Evolutionary conservation across 2,888 invertebrate species (phyloP).

Genomic region (Acronicta psi): DNA sequence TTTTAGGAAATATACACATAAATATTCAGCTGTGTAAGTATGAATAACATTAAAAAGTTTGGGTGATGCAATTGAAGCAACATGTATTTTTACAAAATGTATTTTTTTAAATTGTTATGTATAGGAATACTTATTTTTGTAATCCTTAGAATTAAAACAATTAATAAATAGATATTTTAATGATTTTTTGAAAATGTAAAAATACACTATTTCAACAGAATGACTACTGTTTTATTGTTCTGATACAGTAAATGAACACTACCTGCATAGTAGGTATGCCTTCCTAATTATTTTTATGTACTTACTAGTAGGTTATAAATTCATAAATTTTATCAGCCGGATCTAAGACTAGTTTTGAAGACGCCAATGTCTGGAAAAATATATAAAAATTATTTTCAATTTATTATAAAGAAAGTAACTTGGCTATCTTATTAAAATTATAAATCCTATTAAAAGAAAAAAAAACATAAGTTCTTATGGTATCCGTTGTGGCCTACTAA

Average conservation of each 20-base stretch:
- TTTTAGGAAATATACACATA: constrained; percentile 58
- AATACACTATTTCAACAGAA: constrained; percentile 78
- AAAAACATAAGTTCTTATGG: too few species aligned
- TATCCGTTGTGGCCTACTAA: too few species aligned
- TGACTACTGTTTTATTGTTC: constrained; percentile 36
- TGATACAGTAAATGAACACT: background rate
- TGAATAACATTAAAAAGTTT: constrained; percentile 57
- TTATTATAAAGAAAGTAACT: too few species aligned
- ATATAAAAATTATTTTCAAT: too few species aligned
- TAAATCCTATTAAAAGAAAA: too few species aligned
- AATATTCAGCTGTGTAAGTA: constrained; percentile 45
- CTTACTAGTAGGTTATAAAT: too few species aligned
- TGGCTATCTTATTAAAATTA: too few species aligned
- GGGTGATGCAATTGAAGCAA: constrained; percentile 66
- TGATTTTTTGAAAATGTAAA: constrained; percentile 76
- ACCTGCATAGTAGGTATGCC: too few species aligned
- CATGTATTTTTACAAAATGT: constrained; percentile 68
- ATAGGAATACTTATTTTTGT: constrained; percentile 82
- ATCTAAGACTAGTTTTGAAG: too few species aligned
- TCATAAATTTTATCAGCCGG: too few species aligned
- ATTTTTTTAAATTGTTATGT: constrained; percentile 57
- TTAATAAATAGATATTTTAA: constrained; percentile 67
- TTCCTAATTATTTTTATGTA: too few species aligned
- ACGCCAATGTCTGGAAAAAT: too few species aligned
- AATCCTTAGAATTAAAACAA: constrained; percentile 74